phyloP scores from a whole-genome alignment of 2,797 vertebrate species.

The Sebastes iracundus region DNA sequence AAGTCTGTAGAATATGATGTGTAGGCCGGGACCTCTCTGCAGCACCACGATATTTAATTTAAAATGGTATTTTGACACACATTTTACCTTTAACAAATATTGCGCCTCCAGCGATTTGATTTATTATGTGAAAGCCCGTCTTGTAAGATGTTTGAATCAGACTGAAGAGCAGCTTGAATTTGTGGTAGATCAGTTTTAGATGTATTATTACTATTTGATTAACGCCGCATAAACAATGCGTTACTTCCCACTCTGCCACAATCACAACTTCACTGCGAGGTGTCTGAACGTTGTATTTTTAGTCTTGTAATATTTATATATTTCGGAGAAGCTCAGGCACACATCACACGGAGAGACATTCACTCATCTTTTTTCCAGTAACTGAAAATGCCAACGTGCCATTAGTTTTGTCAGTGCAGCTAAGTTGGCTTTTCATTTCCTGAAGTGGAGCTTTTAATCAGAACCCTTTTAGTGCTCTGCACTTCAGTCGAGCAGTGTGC shows the following conservation, averaged over 20 bases:
- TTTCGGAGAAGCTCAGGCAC: background rate
- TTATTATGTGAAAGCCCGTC: background rate
- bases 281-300: slow-evolving; percentile 18
- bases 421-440: slow-evolving; percentile 53
- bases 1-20: no score
- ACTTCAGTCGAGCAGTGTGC: slow-evolving; percentile 15
- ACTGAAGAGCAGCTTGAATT: background rate
- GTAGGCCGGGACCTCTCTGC: no score
- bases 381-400: slow-evolving; percentile 52
- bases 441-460: slow-evolving; percentile 56
- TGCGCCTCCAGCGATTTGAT: background rate
- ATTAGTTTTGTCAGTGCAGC: slow-evolving; percentile 39
- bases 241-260: background rate
- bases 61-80: no score
- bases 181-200: background rate
- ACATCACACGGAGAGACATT: slow-evolving; percentile 1
- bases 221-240: slow-evolving; percentile 1
- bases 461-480: slow-evolving; percentile 41
- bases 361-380: slow-evolving; percentile 17
- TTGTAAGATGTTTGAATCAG: background rate
- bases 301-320: background rate
- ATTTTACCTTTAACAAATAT: no score
- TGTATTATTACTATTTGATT: background rate
- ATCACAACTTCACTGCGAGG: background rate
- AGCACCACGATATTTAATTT: no score